Base-by-base conservation (phyloP, 2,888 invertebrate genomes). In the Ceriagrion tenellum region DNA sequence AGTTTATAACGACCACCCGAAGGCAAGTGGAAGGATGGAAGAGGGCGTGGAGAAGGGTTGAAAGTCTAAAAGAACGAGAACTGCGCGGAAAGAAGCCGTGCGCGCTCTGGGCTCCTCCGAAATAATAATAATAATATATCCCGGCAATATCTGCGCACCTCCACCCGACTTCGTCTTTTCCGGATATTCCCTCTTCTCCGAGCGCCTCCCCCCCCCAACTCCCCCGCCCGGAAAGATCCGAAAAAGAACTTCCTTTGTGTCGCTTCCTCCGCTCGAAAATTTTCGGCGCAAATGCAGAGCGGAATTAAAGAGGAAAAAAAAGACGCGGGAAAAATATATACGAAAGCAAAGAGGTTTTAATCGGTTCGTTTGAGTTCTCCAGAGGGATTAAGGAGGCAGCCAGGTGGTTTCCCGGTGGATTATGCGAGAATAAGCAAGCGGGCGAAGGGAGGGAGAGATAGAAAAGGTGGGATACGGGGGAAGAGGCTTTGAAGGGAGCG, bases 331-430 rank as follows among this genome's bases (percentile, higher is more conserved):
- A 69, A n/a, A 69, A 69, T 69, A 69, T 69, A 69, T 6, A 35
- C 81, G 81, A 35, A 35, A 81, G 81, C 81, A 81, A 81, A 81
- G 35, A 35, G 81, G 35, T 81, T 81, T 81, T 81, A 81, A 81
- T 81, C 81, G 81, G 81, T 81, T 81, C 81, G 81, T 81, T 81
- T 81, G 81, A 81, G 81, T 81, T 81, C 81, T 81, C 35, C 81
- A 81, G 81, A 35, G 18, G 81, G 81, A 81, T 81, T 81, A 81
- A 81, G 81, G 81, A 81, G 81, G 81, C 81, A 81, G 35, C 81
- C 81, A 81, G 81, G 81, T 81, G 81, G 81, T 81, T 81, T 81
- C 69, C 26, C 81, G 81, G 81, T 81, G 81, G 81, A 81, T 81
- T 81, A 93, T 91, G 35, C 59, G 90, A 47, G 47, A 47, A 47